These are phyloP conservation scores for Tubulanus polymorphus DNA, from an alignment of 2,888 invertebrate species.

Conservation along the genomic window DNA sequence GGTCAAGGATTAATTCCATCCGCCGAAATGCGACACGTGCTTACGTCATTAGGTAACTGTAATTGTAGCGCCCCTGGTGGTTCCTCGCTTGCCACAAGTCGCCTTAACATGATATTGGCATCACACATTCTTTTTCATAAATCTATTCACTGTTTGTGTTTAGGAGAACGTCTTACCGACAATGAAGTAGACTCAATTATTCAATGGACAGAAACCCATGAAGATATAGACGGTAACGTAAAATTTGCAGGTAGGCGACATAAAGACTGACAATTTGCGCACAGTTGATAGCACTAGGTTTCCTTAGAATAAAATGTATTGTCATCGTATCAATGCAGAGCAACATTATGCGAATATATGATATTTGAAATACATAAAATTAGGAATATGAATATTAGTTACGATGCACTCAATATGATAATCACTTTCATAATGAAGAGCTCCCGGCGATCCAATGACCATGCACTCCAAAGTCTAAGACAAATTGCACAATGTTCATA, in stretches of 20 bases:
- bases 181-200: slow-evolving; percentile 56
- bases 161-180: slow-evolving; percentile 55
- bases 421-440: too few species aligned
- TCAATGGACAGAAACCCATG: slow-evolving; percentile 53
- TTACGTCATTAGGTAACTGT: slow-evolving; percentile 84
- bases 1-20: slow-evolving; percentile 95
- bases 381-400: too few species aligned
- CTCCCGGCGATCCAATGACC: too few species aligned
- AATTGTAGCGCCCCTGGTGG: neutral
- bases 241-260: slow-evolving; percentile 55
- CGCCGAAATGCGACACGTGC: slow-evolving; percentile 95
- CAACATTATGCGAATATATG: too few species aligned
- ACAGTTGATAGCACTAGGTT: too few species aligned
- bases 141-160: too few species aligned
- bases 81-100: neutral
- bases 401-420: too few species aligned
- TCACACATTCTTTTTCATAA: neutral
- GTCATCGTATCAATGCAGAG: too few species aligned
- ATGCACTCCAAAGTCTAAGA: too few species aligned
- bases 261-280: neutral
- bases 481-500: too few species aligned
- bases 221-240: slow-evolving; percentile 57
- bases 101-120: neutral
- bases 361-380: too few species aligned
- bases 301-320: too few species aligned